Base-by-base conservation (phyloP, 2,113 vertebrate genomes). In the Hippocampus zosterae region DNA sequence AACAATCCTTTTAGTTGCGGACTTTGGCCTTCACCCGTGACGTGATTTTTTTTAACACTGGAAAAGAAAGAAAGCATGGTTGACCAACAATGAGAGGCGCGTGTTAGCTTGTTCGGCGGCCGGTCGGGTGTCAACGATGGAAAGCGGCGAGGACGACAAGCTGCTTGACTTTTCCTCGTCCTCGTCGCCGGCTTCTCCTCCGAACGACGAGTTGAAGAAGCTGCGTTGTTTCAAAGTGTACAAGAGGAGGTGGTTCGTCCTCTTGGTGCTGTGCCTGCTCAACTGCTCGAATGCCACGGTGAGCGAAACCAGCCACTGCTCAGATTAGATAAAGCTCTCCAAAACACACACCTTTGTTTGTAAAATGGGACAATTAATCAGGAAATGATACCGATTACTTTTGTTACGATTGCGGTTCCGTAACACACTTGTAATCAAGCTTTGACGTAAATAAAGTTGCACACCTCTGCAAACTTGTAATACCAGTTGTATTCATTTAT, bases 221-320 rank as follows among this genome's bases (percentile, higher is more conserved):
- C 74, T n/a, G 25, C 8, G 40, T 0, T 41, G 1, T 0, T 88
- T 91, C 70, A 91, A 80, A 72, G 60, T 87, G 0, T 96, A 96
- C 77, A 84, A 79, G 74, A 91, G 92, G 76, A 91, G 96, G 60
- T 96, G 96, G 95, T 76, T 95, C 23, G 82, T 95, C 13, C 83
- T 96, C 79, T 73, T 89, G 3, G 83, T 92, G 3, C 69, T 96
- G 41, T 94, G 94, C 67, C 68, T 96, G 64, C 72, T 96, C 0
- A 96, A 94, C 92, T 93, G 91, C 80, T 96, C 94, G 75, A 96
- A 96, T 67, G 92, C 94, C 0, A 91, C 80, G 94, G 96, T 96
- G 89, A 85, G 81, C 73, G 11, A 1, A 29, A 44, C 25, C 42
- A 44, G 13, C n/a, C 62, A 8, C 55, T 3, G 11, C 23, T 59